Base-by-base conservation (phyloP, 2,797 vertebrate species). In the Eulemur albifrons region DNA sequence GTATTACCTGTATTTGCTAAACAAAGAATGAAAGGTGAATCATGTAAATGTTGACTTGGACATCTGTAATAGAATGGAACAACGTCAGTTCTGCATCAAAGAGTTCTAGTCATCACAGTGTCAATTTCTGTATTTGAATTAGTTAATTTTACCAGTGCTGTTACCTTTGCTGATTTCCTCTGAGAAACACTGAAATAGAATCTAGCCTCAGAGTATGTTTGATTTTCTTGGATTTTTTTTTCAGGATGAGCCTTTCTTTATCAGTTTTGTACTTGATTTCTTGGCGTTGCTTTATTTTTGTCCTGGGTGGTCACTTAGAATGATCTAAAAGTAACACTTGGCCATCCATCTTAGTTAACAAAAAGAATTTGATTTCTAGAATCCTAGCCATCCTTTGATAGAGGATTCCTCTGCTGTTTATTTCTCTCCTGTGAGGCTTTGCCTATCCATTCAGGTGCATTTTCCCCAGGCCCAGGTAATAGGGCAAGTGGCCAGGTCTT, bases 211-310 rank as follows among this genome's bases (percentile, higher is more conserved):
- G 15, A 81, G 43, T 65, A 50, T 82, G 43, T 92, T 94, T 93
- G 86, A 32, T 89, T 94, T 84, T 91, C 57, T 79, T 89, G 38
- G 45, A 0, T 15, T 63, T 86, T 81, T 81, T 76, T 40, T 59
- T 15, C 25, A 80, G 48, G 25, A n/a, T 76, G n/a, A 85, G 9
- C 32, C 57, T 82, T 75, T 52, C n/a, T 72, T 43, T 40, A 52
- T 72, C 84, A 72, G n/a, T 84, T 94, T 85, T 82, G 21, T 0
- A 13, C 32, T 73, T 85, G 80, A 48, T 81, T 95, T 96, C 89
- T 79, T 38, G 75, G 12, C 5, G 2, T 90, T 67, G 65, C 57
- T 94, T 87, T 8, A 20, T 13, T 65, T 92, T 92, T 59, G 20
- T 59, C 73, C 73, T 40, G 32, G 40, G 23, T 65, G 38, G 40